Evolutionary conservation across 2,888 invertebrate genomes (phyloP).

Genomic region (Steinernema scapterisci): DNA sequence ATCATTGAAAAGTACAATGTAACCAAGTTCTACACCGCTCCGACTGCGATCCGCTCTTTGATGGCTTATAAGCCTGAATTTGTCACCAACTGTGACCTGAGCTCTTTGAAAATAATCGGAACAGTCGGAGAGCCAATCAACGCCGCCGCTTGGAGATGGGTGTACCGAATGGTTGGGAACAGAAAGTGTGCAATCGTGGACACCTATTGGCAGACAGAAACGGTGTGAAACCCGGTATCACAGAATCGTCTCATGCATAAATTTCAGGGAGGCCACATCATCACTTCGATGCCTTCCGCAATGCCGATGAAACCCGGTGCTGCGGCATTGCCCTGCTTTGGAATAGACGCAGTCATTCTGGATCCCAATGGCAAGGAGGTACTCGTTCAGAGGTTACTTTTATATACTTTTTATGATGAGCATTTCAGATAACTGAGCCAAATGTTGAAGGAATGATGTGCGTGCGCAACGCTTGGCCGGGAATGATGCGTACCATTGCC

Average conservation of each 20-base stretch:
- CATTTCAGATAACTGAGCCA: conserved; percentile 8
- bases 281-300: conserved; percentile 90
- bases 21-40: conserved; percentile 93
- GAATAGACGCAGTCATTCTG: conserved; percentile 84
- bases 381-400: conserved; percentile 76
- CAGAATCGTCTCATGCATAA: not conserved
- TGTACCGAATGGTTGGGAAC: conserved; percentile 63
- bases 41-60: conserved; percentile 89
- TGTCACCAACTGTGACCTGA: conserved; percentile 77
- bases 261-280: conserved; percentile 82
- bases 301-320: conserved; percentile 96
- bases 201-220: conserved; percentile 99
- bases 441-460: conserved; percentile 69
- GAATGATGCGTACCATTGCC: conserved; percentile 90
- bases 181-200: conserved; percentile 80
- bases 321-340: conserved; percentile 96
- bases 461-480: conserved; percentile 92
- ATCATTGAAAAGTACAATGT: conserved; percentile 89
- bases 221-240: conserved; percentile 69
- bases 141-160: conserved; percentile 74
- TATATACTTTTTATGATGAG: not conserved
- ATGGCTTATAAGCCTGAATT: conserved; percentile 90
- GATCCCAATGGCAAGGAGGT: conserved; percentile 84
- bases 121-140: conserved; percentile 98
- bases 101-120: conserved; percentile 79